A percentile compares a stretch with the other conserved stretches of the same genome.
phyloP scores from a whole-genome alignment of 2,797 vertebrate genomes.

The Rhinatrema bivittatum region DNA sequence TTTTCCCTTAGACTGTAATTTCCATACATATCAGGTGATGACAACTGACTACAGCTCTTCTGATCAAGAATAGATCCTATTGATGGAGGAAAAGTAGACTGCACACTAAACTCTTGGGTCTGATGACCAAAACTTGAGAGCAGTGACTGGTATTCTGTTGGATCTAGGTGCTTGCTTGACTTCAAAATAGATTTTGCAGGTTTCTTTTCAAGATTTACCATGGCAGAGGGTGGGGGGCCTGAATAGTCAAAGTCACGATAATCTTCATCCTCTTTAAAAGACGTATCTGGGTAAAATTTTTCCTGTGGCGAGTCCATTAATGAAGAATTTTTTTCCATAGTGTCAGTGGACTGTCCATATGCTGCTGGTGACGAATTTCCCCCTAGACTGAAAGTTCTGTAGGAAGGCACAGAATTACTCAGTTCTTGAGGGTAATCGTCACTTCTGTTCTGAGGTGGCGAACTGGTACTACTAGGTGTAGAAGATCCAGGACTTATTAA shows the following conservation, averaged over 20 bases:
- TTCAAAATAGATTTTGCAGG: conserved; percentile 58
- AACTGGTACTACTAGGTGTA: conserved; percentile 59
- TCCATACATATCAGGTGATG: conserved; percentile 42
- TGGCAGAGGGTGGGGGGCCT: conserved; percentile 48
- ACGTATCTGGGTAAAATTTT: conserved; percentile 62
- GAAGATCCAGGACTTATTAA: conserved; percentile 68
- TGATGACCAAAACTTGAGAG: conserved; percentile 43
- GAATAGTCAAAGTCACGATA: conserved; percentile 66
- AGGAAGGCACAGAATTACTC: conserved; percentile 38
- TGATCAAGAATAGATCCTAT: conserved; percentile 48
- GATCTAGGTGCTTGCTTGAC: conserved; percentile 43
- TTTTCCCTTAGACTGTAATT: conserved; percentile 37
- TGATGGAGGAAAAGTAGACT: conserved; percentile 41
- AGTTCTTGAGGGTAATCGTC: conserved; percentile 50
- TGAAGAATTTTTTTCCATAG: conserved; percentile 76
- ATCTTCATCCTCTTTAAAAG: conserved; percentile 64
- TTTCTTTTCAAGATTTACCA: conserved; percentile 65
- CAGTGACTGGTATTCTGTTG: conserved; percentile 40
- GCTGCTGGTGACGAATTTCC: conserved; percentile 65
- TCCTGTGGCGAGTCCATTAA: conserved; percentile 58
- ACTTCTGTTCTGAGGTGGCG: conserved; percentile 50
- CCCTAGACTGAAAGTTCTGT: conserved; percentile 47
- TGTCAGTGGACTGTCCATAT: conserved; percentile 68
- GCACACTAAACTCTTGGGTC: conserved; percentile 45
- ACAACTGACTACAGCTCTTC: conserved; percentile 35